Base-by-base conservation (phyloP, 2,888 invertebrate species). In the Harpalus rufipes region DNA sequence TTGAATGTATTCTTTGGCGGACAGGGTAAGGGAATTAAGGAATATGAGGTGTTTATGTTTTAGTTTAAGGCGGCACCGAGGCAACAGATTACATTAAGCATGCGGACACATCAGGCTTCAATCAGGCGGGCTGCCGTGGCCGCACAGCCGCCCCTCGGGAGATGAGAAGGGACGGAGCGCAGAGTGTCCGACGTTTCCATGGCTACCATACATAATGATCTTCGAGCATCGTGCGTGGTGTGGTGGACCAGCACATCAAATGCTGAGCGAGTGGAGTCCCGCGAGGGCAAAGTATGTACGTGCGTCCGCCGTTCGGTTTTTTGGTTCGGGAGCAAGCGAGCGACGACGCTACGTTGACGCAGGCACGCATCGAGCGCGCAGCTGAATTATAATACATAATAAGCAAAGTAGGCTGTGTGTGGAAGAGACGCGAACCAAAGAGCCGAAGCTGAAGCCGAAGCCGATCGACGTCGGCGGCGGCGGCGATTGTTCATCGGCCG, bases 191-290 rank as follows among this genome's bases (percentile, higher is more conserved):
- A 41, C 68, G 85, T 85, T 68, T 41, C 85, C 80, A 85, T 85
- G 80, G 41, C 80, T 12, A 85, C 85, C 80, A 80, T 72, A 85
- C 80, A 85, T 85, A 85, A 85, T 85, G 85, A 85, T 85, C 85
- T 85, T 85, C 85, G 84, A 65, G 41, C 63, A 78, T 78, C 63
- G n/a, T 25, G 25, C 78, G 63, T 68, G 41, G 16, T 21, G 56
- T n/a, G 72, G 21, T 68, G 56, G 44, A 14, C 76, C 76, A 59
- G 76, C 68, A 68, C 72, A 58, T 58, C 39, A 78, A 78, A 25
- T 32, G 78, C 25, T 58, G 78, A n/a, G 16, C 32, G 78, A 63
- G 21, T 21, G 56, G 58, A 32, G 58, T 78, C 59, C 78, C 78
- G 78, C 44, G 78, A 32, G 79, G 39, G n/a, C 18, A 14, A 79